These are phyloP conservation scores for Arctocebus calabarensis DNA, from an alignment of 2,797 vertebrate species.

Conservation along the genomic window DNA sequence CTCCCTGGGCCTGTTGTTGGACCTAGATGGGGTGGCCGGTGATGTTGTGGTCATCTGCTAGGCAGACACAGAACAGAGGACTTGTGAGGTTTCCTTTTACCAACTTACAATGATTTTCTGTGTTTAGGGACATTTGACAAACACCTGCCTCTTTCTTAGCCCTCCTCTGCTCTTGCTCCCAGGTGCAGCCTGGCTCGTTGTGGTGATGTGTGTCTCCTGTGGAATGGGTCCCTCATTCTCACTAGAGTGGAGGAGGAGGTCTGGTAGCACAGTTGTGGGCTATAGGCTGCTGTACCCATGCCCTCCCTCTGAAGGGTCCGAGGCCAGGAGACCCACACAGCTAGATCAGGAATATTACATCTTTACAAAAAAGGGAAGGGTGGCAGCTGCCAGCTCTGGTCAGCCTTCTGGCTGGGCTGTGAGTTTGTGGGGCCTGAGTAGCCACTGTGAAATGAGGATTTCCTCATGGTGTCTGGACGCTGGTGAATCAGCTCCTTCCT, in stretches of 20 bases:
- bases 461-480: not conserved
- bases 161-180: not conserved
- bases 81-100: not conserved
- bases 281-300: not conserved
- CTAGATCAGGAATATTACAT: not conserved
- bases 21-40: not conserved
- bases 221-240: not conserved
- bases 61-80: conserved; percentile 16
- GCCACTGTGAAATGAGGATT: not conserved
- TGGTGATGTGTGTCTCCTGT: not conserved
- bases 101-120: not conserved
- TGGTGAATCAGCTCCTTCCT: not conserved
- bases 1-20: not conserved
- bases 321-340: not conserved
- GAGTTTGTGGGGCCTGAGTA: not conserved
- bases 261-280: not conserved
- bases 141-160: fast-evolving
- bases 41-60: not conserved
- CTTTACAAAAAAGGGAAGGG: not conserved
- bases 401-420: not conserved
- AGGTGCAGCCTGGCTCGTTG: not conserved
- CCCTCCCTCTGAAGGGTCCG: not conserved
- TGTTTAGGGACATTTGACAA: not conserved
- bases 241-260: not conserved
- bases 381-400: not conserved